These are phyloP conservation scores for Drosophila virilis DNA, from an alignment of 1,140 invertebrate genomes.

Conservation along the genomic window DNA sequence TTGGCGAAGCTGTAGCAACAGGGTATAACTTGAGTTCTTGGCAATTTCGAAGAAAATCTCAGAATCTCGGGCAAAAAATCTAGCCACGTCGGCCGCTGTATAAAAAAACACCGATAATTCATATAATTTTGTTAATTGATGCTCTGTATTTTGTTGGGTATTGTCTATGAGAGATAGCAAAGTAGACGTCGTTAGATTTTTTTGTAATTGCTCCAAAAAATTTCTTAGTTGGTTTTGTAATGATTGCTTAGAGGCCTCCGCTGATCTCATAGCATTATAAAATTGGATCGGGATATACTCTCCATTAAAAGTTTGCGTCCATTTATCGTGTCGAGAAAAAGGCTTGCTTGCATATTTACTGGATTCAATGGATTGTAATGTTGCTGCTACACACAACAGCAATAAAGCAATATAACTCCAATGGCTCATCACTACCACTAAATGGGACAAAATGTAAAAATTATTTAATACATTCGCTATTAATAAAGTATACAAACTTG, in stretches of 20 bases:
- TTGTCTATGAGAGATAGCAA: conserved; percentile 43
- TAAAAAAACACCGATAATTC: conserved; percentile 59
- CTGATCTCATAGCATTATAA: conserved; percentile 41
- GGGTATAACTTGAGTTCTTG: conserved; percentile 60
- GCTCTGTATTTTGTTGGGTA: conserved; percentile 13
- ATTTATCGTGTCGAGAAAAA: conserved; percentile 4
- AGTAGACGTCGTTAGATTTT: conserved; percentile 67
- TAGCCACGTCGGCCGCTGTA: conserved; percentile 36
- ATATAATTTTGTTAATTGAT: conserved; percentile 39
- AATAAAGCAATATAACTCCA: conserved; percentile 4
- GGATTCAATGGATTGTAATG: neutral
- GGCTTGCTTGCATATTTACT: neutral
- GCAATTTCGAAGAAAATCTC: conserved; percentile 55
- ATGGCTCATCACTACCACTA: neutral
- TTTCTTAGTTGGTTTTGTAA: conserved; percentile 58
- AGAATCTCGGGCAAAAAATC: conserved; percentile 45
- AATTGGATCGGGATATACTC: conserved; percentile 62
- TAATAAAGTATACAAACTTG: neutral
- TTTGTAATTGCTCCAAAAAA: conserved; percentile 71
- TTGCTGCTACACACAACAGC: neutral
- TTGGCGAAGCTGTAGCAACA: conserved; percentile 69
- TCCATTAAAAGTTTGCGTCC: conserved; percentile 24
- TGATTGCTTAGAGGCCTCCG: conserved; percentile 52
- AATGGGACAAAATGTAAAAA: neutral
- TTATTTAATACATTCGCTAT: neutral